These are phyloP conservation scores for Mus musculus DNA, from an alignment of 2,113 vertebrate species.

Conservation along the genomic window GRCm39 chr11:7983001-7983500, in stretches of 20 bases:
- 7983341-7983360: not conserved
- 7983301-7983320: not conserved
- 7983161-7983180: not conserved
- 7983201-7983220: not conserved
- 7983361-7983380: too few species aligned
- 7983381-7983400: too few species aligned
- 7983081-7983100: not conserved
- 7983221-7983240: not conserved
- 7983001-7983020: too few species aligned
- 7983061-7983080: not conserved
- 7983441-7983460: too few species aligned
- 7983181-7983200: not conserved
- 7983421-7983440: too few species aligned
- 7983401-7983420: too few species aligned
- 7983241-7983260: not conserved
- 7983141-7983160: not conserved
- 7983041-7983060: not conserved
- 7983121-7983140: not conserved
- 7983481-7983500: too few species aligned
- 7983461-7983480: too few species aligned
- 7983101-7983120: not conserved
- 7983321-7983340: not conserved
- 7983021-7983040: too few species aligned
- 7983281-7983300: not conserved
- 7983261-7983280: not conserved